Evolutionary conservation across 2,113 vertebrate species (phyloP).

Genomic region (Lepisosteus oculatus): DNA sequence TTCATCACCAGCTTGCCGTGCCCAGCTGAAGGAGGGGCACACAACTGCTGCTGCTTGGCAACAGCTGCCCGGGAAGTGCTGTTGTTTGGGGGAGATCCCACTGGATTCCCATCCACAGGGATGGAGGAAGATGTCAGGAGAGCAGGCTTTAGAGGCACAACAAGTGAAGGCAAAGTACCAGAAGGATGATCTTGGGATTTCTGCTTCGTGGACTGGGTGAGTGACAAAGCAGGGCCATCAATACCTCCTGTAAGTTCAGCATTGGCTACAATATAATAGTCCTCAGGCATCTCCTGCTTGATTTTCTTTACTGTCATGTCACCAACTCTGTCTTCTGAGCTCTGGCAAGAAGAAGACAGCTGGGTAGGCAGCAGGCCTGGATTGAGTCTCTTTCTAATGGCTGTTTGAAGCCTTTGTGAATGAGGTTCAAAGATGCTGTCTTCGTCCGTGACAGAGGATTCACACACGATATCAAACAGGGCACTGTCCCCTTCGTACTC

Average conservation of each 20-base stretch:
- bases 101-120: conserved; percentile 52
- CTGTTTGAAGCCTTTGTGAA: conserved; percentile 32
- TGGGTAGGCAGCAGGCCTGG: conserved; percentile 29
- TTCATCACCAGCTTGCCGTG: conserved; percentile 16
- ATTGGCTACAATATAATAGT: conserved; percentile 79
- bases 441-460: conserved; percentile 83
- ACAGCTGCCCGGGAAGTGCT: neutral
- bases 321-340: conserved; percentile 44
- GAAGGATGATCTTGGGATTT: conserved; percentile 53
- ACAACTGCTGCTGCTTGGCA: conserved; percentile 20
- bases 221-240: conserved; percentile 55
- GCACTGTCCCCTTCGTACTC: conserved; percentile 77
- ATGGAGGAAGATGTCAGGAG: conserved; percentile 39
- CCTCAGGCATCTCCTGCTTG: conserved; percentile 80
- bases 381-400: conserved; percentile 59
- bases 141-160: conserved; percentile 46
- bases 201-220: conserved; percentile 70
- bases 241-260: conserved; percentile 60
- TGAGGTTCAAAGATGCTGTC: conserved; percentile 78
- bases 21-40: neutral
- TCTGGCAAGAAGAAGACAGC: conserved; percentile 46
- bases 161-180: conserved; percentile 43
- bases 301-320: conserved; percentile 78
- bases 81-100: conserved; percentile 44
- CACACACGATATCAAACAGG: conserved; percentile 81